Evolutionary conservation across 2,888 invertebrate species (phyloP), one percentile per base, ranked within the genome.

Genomic region (Andricus quercusramuli): DNA sequence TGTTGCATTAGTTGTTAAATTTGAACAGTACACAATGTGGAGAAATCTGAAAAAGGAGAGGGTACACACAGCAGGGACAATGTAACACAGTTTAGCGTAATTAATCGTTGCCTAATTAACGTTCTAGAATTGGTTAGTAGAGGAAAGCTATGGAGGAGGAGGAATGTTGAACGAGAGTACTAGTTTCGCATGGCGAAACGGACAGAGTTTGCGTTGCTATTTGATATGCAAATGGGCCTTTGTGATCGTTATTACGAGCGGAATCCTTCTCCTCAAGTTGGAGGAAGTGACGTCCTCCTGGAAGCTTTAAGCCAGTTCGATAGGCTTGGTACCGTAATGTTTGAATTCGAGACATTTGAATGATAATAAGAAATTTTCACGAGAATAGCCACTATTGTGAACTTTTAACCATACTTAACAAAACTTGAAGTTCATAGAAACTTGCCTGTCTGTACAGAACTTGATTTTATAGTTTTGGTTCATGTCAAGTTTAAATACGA

Each of bases 141-240:
- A 74, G 29, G 56, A n/a, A 20, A 15, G 56, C 37, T 25, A 47
- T 3, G 59, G 37, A 74, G 37, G 51, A 13, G n/a, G 32, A 56
- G 74, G 32, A 56, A 74, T 74, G 56, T 74, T 56, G 74, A 37
- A 74, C 74, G 32, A 56, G 32, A 56, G 56, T 74, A 74, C 74
- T 74, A 74, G 56, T 74, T 80, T 70, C 70, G 77, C 65, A 76
- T 80, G 66, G 79, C 62, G 78, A 80, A 82, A 84, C 77, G 78
- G 56, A 56, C 74, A 74, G 74, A 74, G 74, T 74, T 74, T 74
- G 74, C 74, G n/a, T 56, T 56, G 32, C 25, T 64, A 70, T 67
- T 83, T 78, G 79, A 81, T 82, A 85, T 85, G 87, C 80, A 85
- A 86, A 86, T 87, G 79, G 80, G 78, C 65, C 83, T 84, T 82